A percentile compares a stretch with the other conserved stretches of the same genome.
phyloP scores from a whole-genome alignment of 2,797 vertebrate genomes.

The Ibycter americanus region DNA sequence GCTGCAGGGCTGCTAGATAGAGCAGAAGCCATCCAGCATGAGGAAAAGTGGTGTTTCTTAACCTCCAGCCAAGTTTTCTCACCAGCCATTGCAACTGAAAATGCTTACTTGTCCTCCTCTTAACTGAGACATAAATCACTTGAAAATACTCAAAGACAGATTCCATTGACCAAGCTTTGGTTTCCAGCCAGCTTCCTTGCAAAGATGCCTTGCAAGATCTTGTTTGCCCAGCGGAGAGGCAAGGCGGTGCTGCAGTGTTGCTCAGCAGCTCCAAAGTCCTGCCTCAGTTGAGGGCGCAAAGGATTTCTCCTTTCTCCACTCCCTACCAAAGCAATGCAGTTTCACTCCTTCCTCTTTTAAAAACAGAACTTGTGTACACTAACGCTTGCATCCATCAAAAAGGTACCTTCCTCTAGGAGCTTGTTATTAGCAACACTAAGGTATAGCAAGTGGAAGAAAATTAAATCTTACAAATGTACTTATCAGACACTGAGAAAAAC shows the following conservation, averaged over 20 bases:
- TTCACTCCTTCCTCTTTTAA: neutral
- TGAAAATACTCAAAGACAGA: neutral
- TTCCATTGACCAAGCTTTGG: neutral
- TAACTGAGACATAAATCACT: neutral
- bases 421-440: neutral
- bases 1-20: neutral
- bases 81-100: neutral
- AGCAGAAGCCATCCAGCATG: neutral
- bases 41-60: neutral
- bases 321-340: neutral
- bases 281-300: neutral
- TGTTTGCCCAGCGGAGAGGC: neutral
- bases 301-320: neutral
- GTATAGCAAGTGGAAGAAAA: neutral
- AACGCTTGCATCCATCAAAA: neutral
- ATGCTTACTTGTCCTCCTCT: neutral
- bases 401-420: neutral
- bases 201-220: neutral
- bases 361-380: neutral
- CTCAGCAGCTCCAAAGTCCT: neutral
- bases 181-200: neutral
- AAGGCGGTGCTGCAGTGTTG: rapidly evolving
- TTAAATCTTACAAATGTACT: neutral
- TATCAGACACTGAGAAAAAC: neutral
- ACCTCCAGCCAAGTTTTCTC: neutral